Base-by-base conservation (phyloP, 2,888 invertebrate species). In the Endomychus coccineus region DNA sequence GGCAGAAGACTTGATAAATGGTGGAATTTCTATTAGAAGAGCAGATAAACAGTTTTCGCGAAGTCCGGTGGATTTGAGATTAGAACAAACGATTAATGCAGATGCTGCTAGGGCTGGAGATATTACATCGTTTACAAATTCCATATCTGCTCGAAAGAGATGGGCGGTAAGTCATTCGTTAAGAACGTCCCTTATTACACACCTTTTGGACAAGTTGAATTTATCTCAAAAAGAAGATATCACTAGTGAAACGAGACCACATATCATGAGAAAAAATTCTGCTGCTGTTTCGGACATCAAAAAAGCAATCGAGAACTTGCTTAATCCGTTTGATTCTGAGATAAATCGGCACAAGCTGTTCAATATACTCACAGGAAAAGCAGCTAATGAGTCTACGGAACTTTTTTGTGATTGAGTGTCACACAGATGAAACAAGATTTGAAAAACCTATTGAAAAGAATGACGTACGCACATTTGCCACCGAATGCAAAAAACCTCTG, bases 161-260 rank as follows among this genome's bases (percentile, higher is more conserved):
- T 57, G 56, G 56, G 51, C 51, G 3, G 46, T 48, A 4, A 56
- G 52, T 42, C 56, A 57, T 34, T 54, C 50, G 42, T 48, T 55
- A 27, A 51, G 54, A 31, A 54, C 55, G 4, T 54, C 49, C 35
- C 49, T 56, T 22, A 22, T 57, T 38, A 17, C 43, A 6, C 6
- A 14, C 16, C 29, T 48, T 5, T 39, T 36, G 37, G 30, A 22
- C 16, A 22, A 48, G 16, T 23, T 43, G n/a, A 40, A 46, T 14
- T 38, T 55, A 42, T 36, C 43, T 4, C 16, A 44, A 36, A 34
- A 21, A 45, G 51, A 54, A 45, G 52, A 53, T 46, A 54, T 41
- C n/a, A 39, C 34, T 10, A 30, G 45, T 36, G 17, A 30, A 1
- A 41, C 46, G 24, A 29, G 46, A 27, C 30, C 44, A 19, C 47